Conservation (phyloP, 2,797 vertebrate species). For the Neoniphon sammara region DNA sequence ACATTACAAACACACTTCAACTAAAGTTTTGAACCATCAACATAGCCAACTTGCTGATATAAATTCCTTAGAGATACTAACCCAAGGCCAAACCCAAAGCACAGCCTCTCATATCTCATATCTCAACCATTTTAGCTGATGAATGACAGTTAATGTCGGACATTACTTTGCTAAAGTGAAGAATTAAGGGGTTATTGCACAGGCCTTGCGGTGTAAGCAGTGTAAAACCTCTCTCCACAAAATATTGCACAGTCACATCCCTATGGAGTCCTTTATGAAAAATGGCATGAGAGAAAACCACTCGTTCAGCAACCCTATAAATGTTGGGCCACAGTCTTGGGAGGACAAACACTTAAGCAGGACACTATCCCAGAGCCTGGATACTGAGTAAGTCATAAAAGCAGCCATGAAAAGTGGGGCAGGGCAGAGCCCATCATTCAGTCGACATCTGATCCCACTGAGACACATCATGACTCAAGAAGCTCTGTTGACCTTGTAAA, state of each 20-base stretch:
- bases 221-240: too few species aligned
- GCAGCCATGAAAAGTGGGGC: not conserved
- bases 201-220: too few species aligned
- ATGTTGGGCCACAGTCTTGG: not conserved
- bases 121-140: not conserved
- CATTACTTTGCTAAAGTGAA: not conserved
- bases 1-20: too few species aligned
- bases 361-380: not conserved
- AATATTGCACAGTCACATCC: not conserved
- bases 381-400: not conserved
- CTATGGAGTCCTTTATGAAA: not conserved
- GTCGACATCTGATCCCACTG: not conserved
- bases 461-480: not conserved
- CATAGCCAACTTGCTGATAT: not conserved
- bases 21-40: not conserved
- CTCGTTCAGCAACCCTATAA: not conserved
- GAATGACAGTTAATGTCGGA: not conserved
- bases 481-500: not conserved
- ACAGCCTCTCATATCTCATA: not conserved
- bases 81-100: too few species aligned
- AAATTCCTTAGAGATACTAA: not conserved
- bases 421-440: not conserved
- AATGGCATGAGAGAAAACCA: not conserved
- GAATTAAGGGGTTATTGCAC: too few species aligned
- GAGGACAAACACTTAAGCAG: not conserved